These are phyloP conservation scores for Salminus brasiliensis DNA, from an alignment of 2,113 vertebrate species.

Conservation along the genomic window DNA sequence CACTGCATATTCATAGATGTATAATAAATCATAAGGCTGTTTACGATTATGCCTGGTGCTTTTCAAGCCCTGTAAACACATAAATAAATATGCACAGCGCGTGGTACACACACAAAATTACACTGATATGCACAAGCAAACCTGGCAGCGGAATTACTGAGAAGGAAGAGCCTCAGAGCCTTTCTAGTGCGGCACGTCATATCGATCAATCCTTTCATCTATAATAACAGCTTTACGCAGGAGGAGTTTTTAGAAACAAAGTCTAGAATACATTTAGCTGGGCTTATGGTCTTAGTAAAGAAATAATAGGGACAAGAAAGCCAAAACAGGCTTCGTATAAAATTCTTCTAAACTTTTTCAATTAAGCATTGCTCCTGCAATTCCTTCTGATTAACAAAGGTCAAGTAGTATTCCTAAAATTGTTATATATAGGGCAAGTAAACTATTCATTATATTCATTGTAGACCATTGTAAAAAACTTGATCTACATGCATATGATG, in stretches of 20 bases:
- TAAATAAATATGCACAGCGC: slow-evolving; percentile 8
- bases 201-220: not conserved
- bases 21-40: slow-evolving; percentile 4
- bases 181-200: not conserved
- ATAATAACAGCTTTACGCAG: not conserved
- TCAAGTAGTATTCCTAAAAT: no score
- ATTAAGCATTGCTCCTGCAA: no score
- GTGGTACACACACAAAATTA: not conserved
- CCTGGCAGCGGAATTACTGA: not conserved
- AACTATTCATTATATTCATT: no score
- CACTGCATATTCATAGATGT: slow-evolving; percentile 12
- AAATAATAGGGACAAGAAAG: not conserved
- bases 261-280: not conserved
- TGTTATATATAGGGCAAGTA: no score
- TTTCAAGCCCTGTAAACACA: slow-evolving; percentile 12
- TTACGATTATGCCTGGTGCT: not conserved
- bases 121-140: not conserved
- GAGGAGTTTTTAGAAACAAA: not conserved
- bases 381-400: no score
- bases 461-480: no score
- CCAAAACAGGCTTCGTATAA: no score
- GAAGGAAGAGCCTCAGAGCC: not conserved
- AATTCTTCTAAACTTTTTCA: no score
- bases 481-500: no score
- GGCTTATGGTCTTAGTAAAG: not conserved